Base-by-base conservation (phyloP, 2,888 invertebrate genomes). In the Pyrochroa serraticornis region DNA sequence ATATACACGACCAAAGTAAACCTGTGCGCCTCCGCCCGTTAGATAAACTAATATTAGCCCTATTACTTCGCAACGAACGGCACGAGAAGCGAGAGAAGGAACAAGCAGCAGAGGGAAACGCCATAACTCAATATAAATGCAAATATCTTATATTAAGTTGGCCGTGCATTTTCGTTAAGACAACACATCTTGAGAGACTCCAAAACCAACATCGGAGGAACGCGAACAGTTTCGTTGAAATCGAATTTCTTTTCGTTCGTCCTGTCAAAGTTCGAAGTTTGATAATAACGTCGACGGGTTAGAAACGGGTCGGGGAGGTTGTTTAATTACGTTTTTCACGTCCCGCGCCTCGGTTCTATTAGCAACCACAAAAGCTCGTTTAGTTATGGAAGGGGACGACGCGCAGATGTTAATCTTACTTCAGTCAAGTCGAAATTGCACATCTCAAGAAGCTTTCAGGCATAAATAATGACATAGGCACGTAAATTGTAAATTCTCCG, bases 71-170 rank as follows among this genome's bases (percentile, higher is more conserved):
- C 69, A 70, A 58, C 69, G 71, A 69, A 71, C 72, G 69, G 70
- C 70, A 71, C 66, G 22, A 22, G 5, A 5, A 22, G 22, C 22
- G 22, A 75, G 66, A 68, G 31, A 6, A 3, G 30, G 43, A 2
- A n/a, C 3, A 8, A n/a, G 68, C n/a, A 70, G 56, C 67, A 70
- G 68, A 71, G 71, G 47, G 9, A 32, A 44, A 64, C 70, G 67
- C 73, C 71, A 76, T 78, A 78, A 78, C 77, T 79, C 77, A 76
- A 78, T 78, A 78, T 78, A 78, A 78, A 79, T 79, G 79, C 78
- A 77, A 79, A 79, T 78, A 78, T 76, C 77, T 77, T 75, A 76
- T 75, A 77, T 76, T 76, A 76, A 76, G 76, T 77, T 77, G 69
- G 71, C 67, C 72, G 71, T 77, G 75, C 75, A 76, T 77, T 77